Percentiles rank a stretch among this genome's conserved stretches.
These are phyloP conservation scores for Nineta flava DNA, from an alignment of 2,888 invertebrate genomes.

Conservation along the genomic window DNA sequence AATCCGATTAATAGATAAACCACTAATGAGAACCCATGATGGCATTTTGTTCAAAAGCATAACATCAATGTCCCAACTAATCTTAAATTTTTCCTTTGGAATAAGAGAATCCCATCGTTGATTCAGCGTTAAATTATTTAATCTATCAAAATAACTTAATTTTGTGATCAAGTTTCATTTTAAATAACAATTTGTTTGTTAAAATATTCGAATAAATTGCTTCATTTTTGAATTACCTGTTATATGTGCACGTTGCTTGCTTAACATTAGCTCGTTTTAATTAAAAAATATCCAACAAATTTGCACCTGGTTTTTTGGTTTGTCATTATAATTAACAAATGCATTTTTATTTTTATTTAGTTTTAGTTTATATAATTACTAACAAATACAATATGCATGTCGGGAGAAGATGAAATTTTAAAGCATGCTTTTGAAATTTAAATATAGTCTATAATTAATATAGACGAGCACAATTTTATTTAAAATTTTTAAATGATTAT, in stretches of 20 bases:
- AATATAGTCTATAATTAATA: background rate
- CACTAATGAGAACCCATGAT: too few relatives aligned
- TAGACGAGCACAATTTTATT: background rate
- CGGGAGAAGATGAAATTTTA: conserved; percentile 1
- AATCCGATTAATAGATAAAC: too few relatives aligned
- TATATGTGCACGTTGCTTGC: background rate
- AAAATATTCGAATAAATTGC: background rate
- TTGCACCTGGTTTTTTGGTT: background rate
- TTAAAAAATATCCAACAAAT: background rate
- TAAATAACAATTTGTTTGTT: background rate
- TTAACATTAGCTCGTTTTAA: background rate
- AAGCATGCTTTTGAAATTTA: background rate
- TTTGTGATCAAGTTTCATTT: too few relatives aligned
- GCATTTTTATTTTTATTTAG: background rate
- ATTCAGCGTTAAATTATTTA: background rate
- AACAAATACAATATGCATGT: background rate
- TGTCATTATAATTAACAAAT: background rate
- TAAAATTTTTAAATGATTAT: background rate
- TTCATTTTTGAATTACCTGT: background rate
- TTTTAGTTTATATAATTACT: background rate
- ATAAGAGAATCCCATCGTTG: too few relatives aligned
- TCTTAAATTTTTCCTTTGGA: too few relatives aligned
- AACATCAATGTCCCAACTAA: too few relatives aligned
- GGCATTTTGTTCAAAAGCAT: too few relatives aligned
- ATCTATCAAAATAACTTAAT: too few relatives aligned